These are phyloP conservation scores for Styela clava DNA, from an alignment of 23 tunicate species.

Conservation along the genomic window DNA sequence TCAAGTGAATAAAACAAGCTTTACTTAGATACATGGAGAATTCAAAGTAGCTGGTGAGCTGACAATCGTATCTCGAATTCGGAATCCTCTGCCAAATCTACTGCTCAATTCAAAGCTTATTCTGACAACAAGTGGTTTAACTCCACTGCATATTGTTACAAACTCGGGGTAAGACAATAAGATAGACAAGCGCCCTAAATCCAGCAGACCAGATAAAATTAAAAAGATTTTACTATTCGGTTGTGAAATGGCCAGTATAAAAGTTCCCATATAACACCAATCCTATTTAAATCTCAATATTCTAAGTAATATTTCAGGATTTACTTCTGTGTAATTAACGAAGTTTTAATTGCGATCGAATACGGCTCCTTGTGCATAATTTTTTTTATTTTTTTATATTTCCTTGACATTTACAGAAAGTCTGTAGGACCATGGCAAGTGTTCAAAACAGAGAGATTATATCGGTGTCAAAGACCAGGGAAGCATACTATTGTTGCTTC, in stretches of 20 bases:
- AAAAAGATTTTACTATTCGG: too few relatives aligned
- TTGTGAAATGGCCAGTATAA: too few relatives aligned
- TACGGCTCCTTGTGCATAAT: too few relatives aligned
- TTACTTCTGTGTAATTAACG: too few relatives aligned
- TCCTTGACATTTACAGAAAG: slow-evolving; percentile 9
- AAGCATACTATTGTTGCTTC: slow-evolving; percentile 12
- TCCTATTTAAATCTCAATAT: too few relatives aligned
- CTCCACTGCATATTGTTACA: not conserved
- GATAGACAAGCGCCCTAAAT: too few relatives aligned
- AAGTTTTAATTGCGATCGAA: too few relatives aligned
- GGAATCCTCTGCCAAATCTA: slow-evolving; percentile 17
- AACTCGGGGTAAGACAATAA: not conserved
- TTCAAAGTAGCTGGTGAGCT: slow-evolving; percentile 27
- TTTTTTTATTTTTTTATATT: too few relatives aligned
- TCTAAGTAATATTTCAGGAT: too few relatives aligned
- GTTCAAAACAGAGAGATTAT: slow-evolving; percentile 13
- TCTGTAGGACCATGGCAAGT: slow-evolving; percentile 29
- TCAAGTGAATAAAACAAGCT: too few relatives aligned
- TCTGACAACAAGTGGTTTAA: slow-evolving; percentile 3
- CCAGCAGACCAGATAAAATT: too few relatives aligned
- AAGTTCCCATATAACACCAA: too few relatives aligned
- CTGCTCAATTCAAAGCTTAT: not conserved
- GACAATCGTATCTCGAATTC: not conserved
- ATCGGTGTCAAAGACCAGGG: slow-evolving; percentile 13
- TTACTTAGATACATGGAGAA: slow-evolving; percentile 24